A percentile compares a stretch with the other conserved stretches of the same genome.
phyloP scores from a whole-genome alignment of 30 jellyfish, hydroid and myxozoan species.

The Turritopsis rubra region DNA sequence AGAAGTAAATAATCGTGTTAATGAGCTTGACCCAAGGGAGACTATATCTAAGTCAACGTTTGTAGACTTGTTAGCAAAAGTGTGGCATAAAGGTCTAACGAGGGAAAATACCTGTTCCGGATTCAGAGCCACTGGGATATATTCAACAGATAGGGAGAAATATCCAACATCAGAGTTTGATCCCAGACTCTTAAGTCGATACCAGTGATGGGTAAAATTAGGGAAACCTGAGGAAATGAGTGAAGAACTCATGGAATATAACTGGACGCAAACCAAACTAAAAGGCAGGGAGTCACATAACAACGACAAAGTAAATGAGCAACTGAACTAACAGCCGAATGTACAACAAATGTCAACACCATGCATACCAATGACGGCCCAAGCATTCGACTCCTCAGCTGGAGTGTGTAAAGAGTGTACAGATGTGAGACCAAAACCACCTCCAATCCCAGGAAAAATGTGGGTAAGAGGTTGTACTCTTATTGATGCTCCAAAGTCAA shows the following conservation, averaged over 20 bases:
- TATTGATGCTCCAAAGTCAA: not conserved
- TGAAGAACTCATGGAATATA: not conserved
- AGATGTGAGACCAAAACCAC: not conserved
- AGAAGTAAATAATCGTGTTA: slow-evolving; percentile 1
- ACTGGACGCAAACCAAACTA: not conserved
- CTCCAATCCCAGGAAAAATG: not conserved
- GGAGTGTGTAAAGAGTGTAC: not conserved
- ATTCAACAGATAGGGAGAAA: not conserved
- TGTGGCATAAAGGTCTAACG: not conserved
- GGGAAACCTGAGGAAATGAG: slow-evolving; percentile 22
- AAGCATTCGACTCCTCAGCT: not conserved
- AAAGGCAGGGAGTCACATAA: not conserved
- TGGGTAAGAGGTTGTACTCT: not conserved
- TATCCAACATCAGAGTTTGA: not conserved
- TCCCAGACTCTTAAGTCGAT: not conserved
- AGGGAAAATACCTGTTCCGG: not conserved
- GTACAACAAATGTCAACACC: not conserved
- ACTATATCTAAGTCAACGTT: not conserved
- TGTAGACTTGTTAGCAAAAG: slow-evolving; percentile 12
- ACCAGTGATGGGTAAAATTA: not conserved
- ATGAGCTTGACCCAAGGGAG: slow-evolving; percentile 29
- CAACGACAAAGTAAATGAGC: not conserved
- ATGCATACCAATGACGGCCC: not conserved
- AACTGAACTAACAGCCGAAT: not conserved
- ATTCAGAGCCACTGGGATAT: slow-evolving; percentile 14